Evolutionary conservation across 2,113 vertebrate genomes (phyloP), one percentile per base, ranked within the genome.

Genomic region (Amazona guildingii): DNA sequence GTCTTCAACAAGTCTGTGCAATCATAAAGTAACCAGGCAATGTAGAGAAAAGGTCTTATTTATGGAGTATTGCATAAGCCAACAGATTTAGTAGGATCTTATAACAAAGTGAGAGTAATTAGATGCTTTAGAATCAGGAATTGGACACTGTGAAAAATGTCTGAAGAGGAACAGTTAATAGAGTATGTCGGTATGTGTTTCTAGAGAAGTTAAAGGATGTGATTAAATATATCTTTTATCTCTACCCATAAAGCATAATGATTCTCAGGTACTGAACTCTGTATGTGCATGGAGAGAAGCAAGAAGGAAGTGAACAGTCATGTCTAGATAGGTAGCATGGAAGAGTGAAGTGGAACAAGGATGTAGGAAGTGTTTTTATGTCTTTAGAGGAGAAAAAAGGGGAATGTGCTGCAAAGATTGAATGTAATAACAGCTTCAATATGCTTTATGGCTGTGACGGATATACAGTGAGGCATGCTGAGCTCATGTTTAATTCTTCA

Each of bases 101-200:
- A 13, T 63, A 93, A 96, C 86, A 91, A 96, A 94, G 77, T 63
- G 62, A 93, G 81, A 83, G 75, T 80, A 96, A 97, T 97, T 95
- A 97, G 93, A 73, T 88, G 72, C 23, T 51, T 51, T 46, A 29
- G 91, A 80, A 94, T 69, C 63, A 37, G 39, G 67, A 82, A 63
- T 31, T 77, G 84, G 86, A 59, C 81, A 63, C 23, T 33, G 37
- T 91, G 70, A 95, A 74, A 95, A 95, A 96, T 54, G 55, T 13
- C 78, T 39, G 73, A 59, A 91, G 90, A 94, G 49, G 86, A 91
- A n/a, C 70, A 79, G 80, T 95, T 94, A 92, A 95, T 77, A 79
- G 92, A 76, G 70, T 63, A 39, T 89, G 89, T 87, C 86, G 66
- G 28, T 41, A 14, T 43, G 55, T 67, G 86, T 69, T 91, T 83